Conservation (phyloP, 64 coral and sea anemone genomes). For the Actinia tenebrosa region DNA sequence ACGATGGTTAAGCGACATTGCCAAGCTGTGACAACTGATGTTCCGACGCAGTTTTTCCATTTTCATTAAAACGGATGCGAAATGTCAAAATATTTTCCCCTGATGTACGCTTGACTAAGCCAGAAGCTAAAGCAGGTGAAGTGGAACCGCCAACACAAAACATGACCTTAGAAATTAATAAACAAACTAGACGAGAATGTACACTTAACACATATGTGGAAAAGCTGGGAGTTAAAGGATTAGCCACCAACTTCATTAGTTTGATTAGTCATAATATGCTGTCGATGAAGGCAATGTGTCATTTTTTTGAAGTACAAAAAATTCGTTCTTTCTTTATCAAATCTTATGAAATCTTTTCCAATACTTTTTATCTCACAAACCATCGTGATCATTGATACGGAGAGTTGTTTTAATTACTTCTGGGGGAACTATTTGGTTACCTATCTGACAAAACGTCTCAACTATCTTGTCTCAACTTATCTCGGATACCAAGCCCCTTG, state of each 20-base stretch:
- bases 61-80: neutral
- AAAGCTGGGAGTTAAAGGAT: neutral
- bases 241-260: neutral
- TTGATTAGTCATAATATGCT: neutral
- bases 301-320: too few species aligned
- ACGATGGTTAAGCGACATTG: too few species aligned
- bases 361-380: neutral
- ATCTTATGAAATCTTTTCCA: neutral
- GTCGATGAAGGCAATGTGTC: too few species aligned
- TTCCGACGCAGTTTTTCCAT: neutral
- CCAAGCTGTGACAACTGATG: neutral
- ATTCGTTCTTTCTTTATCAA: too few species aligned
- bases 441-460: neutral
- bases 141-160: neutral
- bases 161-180: neutral
- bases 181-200: neutral
- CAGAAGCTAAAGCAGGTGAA: neutral
- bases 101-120: neutral
- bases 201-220: neutral
- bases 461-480: neutral
- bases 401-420: neutral
- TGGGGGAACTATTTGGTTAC: neutral
- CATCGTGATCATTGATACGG: neutral
- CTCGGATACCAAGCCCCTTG: neutral
- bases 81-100: neutral